Conservation (phyloP, 1,140 invertebrate species). For the Eueides isabella region DNA sequence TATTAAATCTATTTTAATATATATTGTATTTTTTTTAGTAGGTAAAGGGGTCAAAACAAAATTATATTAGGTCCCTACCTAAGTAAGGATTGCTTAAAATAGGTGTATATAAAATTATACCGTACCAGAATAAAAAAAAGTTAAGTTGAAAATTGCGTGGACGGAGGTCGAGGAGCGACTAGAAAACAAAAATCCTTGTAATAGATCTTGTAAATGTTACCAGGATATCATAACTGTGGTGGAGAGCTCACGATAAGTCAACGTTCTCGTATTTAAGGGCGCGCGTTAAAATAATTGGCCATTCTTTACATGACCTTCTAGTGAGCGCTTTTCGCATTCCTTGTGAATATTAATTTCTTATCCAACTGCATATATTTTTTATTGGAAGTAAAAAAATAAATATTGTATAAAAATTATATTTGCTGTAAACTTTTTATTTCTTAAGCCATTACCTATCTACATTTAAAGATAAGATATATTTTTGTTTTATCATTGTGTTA, state of each 20-base stretch:
- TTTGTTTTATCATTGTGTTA: not conserved
- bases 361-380: not conserved
- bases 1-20: no score
- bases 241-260: constrained; percentile 30
- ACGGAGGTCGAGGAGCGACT: not conserved
- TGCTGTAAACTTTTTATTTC: not conserved
- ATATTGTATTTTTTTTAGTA: no score
- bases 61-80: no score
- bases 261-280: constrained; percentile 8
- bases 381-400: not conserved
- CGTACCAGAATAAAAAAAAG: no score
- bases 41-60: no score
- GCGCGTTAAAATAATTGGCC: constrained; percentile 13
- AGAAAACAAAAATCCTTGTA: constrained; percentile 44
- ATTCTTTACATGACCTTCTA: constrained; percentile 8
- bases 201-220: constrained; percentile 60
- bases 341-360: not conserved
- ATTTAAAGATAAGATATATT: not conserved
- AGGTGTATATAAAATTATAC: no score
- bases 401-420: not conserved
- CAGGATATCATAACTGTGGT: constrained; percentile 51
- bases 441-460: not conserved
- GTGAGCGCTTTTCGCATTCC: constrained; percentile 4
- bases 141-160: no score
- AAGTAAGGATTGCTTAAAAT: no score